Evolutionary conservation across 2,888 invertebrate species (phyloP).

Genomic region (Sesia bembeciformis): DNA sequence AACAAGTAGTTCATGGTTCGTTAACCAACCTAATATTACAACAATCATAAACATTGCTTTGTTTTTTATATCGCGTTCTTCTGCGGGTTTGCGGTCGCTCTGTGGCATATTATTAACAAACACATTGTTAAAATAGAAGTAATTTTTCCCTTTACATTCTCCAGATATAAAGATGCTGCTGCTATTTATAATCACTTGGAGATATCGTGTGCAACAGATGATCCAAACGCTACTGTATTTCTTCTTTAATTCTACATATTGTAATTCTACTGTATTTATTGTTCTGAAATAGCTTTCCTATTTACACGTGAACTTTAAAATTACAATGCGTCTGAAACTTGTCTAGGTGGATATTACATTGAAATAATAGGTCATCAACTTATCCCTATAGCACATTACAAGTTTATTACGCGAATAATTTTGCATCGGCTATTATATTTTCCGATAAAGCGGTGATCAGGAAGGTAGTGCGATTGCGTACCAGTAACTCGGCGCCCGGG

Average conservation of each 20-base stretch:
- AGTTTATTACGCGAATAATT: conserved; percentile 4
- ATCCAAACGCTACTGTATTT: no score
- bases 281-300: no score
- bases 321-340: no score
- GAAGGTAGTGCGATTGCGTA: conserved; percentile 10
- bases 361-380: not conserved
- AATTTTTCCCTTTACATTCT: no score
- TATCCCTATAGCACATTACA: not conserved
- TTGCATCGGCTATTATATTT: conserved; percentile 11
- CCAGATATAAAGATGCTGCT: no score
- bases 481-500: conserved; percentile 14
- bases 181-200: no score
- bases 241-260: no score
- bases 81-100: not conserved
- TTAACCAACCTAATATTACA: conserved; percentile 5
- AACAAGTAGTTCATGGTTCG: conserved; percentile 9
- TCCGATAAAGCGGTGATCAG: conserved; percentile 9
- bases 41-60: not conserved
- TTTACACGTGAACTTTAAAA: no score
- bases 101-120: not conserved
- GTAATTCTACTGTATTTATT: no score
- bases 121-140: not conserved
- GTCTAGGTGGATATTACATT: no score
- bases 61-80: not conserved
- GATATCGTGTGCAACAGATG: no score